These are phyloP conservation scores for Callocephalon fimbriatum DNA, from an alignment of 2,113 vertebrate species.

Conservation along the genomic window DNA sequence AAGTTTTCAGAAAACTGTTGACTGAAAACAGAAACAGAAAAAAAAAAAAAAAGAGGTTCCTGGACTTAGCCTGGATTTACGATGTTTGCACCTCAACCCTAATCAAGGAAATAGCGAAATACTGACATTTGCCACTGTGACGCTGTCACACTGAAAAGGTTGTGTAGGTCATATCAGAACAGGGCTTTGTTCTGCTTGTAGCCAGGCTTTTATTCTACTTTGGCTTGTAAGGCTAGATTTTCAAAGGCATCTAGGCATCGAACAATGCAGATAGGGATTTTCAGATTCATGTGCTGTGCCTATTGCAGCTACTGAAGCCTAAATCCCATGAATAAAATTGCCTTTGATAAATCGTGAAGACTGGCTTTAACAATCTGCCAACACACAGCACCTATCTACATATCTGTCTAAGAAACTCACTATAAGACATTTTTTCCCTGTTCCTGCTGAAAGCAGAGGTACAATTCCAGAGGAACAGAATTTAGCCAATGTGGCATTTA, in stretches of 20 bases:
- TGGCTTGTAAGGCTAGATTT: background rate
- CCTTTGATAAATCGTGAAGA: background rate
- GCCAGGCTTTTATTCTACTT: background rate
- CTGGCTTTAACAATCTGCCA: background rate
- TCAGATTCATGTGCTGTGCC: constrained; percentile 3
- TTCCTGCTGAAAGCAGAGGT: background rate
- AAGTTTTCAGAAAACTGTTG: background rate
- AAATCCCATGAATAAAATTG: constrained; percentile 25
- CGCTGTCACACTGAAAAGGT: background rate
- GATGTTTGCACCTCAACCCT: background rate
- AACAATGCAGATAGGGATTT: constrained; percentile 19
- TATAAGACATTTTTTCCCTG: background rate
- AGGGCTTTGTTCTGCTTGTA: background rate
- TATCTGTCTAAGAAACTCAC: background rate
- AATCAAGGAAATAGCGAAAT: background rate
- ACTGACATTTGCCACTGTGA: background rate
- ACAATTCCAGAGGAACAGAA: background rate
- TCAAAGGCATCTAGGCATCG: background rate
- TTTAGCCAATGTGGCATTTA: background rate
- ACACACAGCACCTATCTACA: background rate
- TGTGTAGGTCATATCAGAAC: background rate
- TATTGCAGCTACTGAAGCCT: background rate
- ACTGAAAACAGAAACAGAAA: background rate
- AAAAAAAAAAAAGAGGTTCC: background rate
- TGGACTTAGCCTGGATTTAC: background rate